phyloP scores from a whole-genome alignment of 1,140 invertebrate genomes.

The Megalonaias nervosa region DNA sequence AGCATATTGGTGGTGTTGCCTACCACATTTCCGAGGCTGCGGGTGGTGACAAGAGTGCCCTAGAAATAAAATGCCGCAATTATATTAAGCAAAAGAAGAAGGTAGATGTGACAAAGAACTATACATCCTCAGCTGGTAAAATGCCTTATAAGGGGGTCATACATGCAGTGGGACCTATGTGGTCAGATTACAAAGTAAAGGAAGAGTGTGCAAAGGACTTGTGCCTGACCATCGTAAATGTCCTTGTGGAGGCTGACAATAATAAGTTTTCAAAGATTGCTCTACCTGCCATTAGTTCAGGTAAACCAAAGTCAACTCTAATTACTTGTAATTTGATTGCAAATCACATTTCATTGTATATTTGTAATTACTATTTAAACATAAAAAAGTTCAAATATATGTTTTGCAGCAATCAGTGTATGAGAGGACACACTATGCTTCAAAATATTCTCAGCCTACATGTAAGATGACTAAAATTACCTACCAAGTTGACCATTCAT shows the following conservation, averaged over 20 bases:
- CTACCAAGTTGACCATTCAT: no score
- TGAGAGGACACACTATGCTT: no score
- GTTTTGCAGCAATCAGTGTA: no score
- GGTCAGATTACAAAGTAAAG: conserved; percentile 15
- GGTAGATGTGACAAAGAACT: conserved; percentile 18
- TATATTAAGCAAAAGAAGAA: conserved; percentile 10
- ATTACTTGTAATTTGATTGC: no score
- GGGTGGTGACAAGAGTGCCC: conserved; percentile 4
- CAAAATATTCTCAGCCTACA: no score
- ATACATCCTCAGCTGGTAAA: conserved; percentile 32
- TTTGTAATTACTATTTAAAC: no score
- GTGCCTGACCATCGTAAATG: conserved; percentile 32
- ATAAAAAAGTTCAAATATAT: no score
- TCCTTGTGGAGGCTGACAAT: conserved; percentile 9
- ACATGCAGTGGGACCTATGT: conserved; percentile 42
- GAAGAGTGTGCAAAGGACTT: conserved; percentile 17
- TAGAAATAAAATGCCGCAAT: conserved; percentile 36
- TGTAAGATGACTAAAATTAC: no score
- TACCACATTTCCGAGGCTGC: conserved; percentile 44
- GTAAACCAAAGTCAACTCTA: conserved; percentile 3
- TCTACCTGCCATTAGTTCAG: conserved; percentile 40
- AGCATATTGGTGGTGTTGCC: conserved; percentile 45
- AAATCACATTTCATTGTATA: no score
- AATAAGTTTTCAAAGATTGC: conserved; percentile 9
- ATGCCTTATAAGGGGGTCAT: conserved; percentile 36